A percentile compares a stretch with the other conserved stretches of the same genome.
Conservation (phyloP, 2,113 vertebrate species). For the Chlorodrepanis virens region DNA sequence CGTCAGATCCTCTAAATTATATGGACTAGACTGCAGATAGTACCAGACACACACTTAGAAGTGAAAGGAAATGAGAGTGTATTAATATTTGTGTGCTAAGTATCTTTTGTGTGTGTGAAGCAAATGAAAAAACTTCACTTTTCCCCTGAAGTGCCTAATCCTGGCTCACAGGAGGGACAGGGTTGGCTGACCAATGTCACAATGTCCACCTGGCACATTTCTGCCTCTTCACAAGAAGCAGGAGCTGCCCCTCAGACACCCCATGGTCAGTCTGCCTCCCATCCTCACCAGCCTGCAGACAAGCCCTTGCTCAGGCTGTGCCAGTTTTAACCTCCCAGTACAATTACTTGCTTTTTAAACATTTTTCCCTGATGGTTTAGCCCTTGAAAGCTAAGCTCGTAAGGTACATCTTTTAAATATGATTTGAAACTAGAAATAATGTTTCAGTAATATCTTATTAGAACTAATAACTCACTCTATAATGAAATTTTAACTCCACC, state of each 20-base stretch:
- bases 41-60: neutral
- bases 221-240: neutral
- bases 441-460: neutral
- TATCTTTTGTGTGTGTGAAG: neutral
- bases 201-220: neutral
- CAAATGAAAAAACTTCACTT: neutral
- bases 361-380: neutral
- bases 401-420: neutral
- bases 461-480: neutral
- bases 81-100: neutral
- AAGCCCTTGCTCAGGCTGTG: neutral
- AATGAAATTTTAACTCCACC: neutral
- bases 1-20: slow-evolving; percentile 12
- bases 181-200: neutral
- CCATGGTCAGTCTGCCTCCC: neutral
- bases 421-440: slow-evolving; percentile 14
- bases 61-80: neutral
- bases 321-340: neutral
- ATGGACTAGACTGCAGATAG: neutral
- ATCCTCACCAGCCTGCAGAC: neutral
- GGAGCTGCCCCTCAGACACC: neutral
- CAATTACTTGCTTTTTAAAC: neutral
- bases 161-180: neutral
- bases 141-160: rapidly evolving
- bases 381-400: neutral